phyloP scores from a whole-genome alignment of 2,888 invertebrate species.

The Coelogynopora nodosa region DNA sequence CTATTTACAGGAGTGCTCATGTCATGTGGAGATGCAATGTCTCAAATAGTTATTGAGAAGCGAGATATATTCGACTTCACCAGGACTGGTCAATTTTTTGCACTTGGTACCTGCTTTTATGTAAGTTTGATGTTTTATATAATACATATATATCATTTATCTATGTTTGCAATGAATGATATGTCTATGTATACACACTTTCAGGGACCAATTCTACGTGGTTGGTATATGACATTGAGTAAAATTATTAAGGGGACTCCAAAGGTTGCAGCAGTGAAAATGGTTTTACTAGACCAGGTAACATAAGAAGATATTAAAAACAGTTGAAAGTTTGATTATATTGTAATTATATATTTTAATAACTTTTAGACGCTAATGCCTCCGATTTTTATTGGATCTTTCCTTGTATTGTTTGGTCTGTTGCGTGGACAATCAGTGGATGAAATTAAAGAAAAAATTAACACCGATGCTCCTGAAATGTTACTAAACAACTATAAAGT shows the following conservation, averaged over 20 bases:
- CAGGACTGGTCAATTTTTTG: not conserved
- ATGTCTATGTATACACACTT: too few relatives aligned
- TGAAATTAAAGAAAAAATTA: slow-evolving; percentile 42
- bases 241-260: not conserved
- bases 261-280: slow-evolving; percentile 40
- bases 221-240: not conserved
- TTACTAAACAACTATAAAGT: slow-evolving; percentile 48
- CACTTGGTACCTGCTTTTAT: not conserved
- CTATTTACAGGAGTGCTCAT: not conserved
- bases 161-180: too few relatives aligned
- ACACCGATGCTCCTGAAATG: slow-evolving; percentile 43
- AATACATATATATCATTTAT: too few relatives aligned
- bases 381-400: slow-evolving; percentile 46
- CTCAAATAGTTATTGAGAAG: not conserved
- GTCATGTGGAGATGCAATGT: not conserved
- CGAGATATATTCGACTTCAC: not conserved
- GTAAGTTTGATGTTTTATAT: too few relatives aligned
- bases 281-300: slow-evolving; percentile 7
- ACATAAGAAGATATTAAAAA: not conserved
- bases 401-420: slow-evolving; percentile 42
- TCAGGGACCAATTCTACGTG: slow-evolving; percentile 2
- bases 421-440: slow-evolving; percentile 40
- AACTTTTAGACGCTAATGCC: slow-evolving; percentile 9
- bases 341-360: too few relatives aligned
- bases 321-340: not conserved